These are phyloP conservation scores for Thecophora atra DNA, from an alignment of 2,888 invertebrate species.

Conservation along the genomic window DNA sequence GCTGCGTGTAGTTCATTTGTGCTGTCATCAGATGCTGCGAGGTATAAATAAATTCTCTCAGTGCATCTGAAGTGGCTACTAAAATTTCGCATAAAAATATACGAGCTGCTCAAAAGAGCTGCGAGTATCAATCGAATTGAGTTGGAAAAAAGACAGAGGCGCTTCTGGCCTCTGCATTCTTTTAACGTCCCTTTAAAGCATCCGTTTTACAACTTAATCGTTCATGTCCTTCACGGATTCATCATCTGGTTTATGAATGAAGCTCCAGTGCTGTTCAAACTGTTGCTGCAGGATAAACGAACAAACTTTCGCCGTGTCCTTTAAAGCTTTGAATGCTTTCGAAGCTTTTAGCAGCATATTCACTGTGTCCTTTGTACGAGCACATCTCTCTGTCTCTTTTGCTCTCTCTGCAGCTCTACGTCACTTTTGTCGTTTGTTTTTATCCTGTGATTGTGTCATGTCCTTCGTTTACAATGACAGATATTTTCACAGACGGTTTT, in stretches of 20 bases:
- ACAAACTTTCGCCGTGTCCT: constrained; percentile 23
- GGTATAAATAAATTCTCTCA: no score
- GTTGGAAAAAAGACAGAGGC: constrained; percentile 12
- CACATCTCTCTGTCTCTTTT: constrained; percentile 19
- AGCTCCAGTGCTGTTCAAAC: constrained; percentile 36
- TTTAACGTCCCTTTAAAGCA: no score
- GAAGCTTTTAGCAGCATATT: not conserved
- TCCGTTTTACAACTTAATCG: no score
- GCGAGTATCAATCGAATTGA: constrained; percentile 1
- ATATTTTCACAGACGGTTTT: constrained; percentile 28
- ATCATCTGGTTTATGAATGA: constrained; percentile 25
- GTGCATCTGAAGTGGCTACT: no score
- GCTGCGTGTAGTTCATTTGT: constrained; percentile 8
- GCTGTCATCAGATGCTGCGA: no score
- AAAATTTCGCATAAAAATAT: constrained; percentile 12
- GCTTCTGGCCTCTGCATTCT: not conserved
- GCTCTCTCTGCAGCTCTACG: constrained; percentile 19
- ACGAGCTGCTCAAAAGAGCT: constrained; percentile 11
- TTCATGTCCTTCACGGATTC: not conserved
- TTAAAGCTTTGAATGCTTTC: constrained; percentile 1
- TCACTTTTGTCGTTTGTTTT: not conserved
- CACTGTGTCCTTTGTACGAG: constrained; percentile 5
- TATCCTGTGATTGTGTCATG: constrained; percentile 12
- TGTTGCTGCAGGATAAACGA: constrained; percentile 22
- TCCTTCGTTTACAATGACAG: constrained; percentile 17